A percentile compares a stretch with the other conserved stretches of the same genome.
These are phyloP conservation scores for Cryptophagus acutangulus DNA, from an alignment of 2,888 invertebrate genomes.

Conservation along the genomic window DNA sequence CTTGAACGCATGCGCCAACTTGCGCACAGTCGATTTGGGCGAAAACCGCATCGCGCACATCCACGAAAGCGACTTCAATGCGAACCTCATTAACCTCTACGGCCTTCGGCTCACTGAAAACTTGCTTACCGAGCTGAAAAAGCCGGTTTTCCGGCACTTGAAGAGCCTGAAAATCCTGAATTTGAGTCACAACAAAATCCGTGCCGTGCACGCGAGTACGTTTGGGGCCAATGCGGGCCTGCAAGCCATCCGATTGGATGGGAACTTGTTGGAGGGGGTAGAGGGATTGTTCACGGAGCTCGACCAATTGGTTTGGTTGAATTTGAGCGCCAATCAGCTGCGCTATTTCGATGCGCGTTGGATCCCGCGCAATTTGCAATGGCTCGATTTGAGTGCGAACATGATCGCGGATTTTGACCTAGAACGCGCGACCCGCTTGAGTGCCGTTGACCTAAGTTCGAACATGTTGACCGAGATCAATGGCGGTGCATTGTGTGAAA, in stretches of 20 bases:
- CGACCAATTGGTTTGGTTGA: slow-evolving; percentile 77
- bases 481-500: slow-evolving; percentile 77
- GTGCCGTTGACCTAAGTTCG: slow-evolving; percentile 76
- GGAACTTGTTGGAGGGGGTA: slow-evolving; percentile 75
- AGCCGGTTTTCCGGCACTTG: slow-evolving; percentile 75
- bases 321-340: slow-evolving; percentile 79
- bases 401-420: slow-evolving; percentile 77
- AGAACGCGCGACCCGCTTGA: slow-evolving; percentile 71
- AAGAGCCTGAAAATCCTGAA: slow-evolving; percentile 75
- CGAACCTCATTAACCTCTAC: slow-evolving; percentile 74
- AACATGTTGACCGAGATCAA: slow-evolving; percentile 78
- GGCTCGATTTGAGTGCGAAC: slow-evolving; percentile 81
- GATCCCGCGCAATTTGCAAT: slow-evolving; percentile 77
- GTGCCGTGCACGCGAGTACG: slow-evolving; percentile 69
- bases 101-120: slow-evolving; percentile 81
- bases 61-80: slow-evolving; percentile 73
- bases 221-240: slow-evolving; percentile 74
- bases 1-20: slow-evolving; percentile 65
- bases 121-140: slow-evolving; percentile 72
- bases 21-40: slow-evolving; percentile 77
- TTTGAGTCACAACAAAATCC: slow-evolving; percentile 77
- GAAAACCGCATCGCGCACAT: slow-evolving; percentile 78
- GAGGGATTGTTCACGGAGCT: slow-evolving; percentile 74
- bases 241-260: slow-evolving; percentile 75
- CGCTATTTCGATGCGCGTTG: slow-evolving; percentile 81